Evolutionary conservation across 2,888 invertebrate genomes (phyloP).

Genomic region (Drosophila picticornis): DNA sequence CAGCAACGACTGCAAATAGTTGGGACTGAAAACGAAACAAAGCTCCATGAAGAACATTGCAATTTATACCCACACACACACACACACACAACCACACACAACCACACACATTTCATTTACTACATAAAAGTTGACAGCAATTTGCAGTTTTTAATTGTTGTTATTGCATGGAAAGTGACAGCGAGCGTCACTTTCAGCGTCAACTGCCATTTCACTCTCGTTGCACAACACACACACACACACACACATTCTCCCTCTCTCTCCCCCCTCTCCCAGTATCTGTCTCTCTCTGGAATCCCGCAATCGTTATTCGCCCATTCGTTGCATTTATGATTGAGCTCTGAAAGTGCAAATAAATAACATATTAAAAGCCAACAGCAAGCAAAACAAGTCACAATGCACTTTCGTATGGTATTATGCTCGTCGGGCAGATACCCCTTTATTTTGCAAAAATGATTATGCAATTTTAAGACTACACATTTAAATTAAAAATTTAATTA

Average conservation of each 20-base stretch:
- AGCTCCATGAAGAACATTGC: conserved; percentile 29
- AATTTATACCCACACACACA: conserved; percentile 9
- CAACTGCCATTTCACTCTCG: conserved; percentile 24
- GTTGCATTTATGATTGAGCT: conserved; percentile 21
- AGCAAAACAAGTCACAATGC: neutral
- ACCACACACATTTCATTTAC: conserved; percentile 17
- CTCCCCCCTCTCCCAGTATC: neutral
- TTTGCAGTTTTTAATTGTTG: conserved; percentile 58
- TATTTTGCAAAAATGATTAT: neutral
- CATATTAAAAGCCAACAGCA: conserved; percentile 27
- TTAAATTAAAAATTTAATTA: too few relatives aligned
- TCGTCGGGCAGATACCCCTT: neutral
- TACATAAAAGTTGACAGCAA: conserved; percentile 62
- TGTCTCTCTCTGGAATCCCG: neutral
- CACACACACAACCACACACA: conserved; percentile 5
- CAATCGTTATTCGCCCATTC: conserved; percentile 10
- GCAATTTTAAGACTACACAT: neutral
- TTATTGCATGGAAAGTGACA: conserved; percentile 41
- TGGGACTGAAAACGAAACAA: conserved; percentile 18
- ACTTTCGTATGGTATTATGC: neutral
- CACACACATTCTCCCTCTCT: too few relatives aligned
- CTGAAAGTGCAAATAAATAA: conserved; percentile 56
- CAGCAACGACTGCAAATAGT: conserved; percentile 1
- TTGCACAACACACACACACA: neutral
- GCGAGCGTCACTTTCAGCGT: conserved; percentile 31